phyloP scores from a whole-genome alignment of 2,888 invertebrate species.

The Ernsta delagoae region DNA sequence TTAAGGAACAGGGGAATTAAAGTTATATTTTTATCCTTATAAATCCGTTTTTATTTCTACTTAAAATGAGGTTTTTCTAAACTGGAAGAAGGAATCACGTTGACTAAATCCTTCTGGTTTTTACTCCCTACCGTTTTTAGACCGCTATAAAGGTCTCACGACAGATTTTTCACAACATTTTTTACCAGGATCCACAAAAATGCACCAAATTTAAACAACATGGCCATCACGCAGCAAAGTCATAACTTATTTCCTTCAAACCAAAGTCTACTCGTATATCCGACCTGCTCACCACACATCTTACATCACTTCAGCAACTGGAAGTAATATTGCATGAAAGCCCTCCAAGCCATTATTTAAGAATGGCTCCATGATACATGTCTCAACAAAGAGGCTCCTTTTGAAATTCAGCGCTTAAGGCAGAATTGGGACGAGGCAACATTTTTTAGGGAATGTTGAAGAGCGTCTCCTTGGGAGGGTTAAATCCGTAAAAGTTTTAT shows the following conservation, averaged over 20 bases:
- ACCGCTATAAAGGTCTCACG: neutral
- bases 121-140: too few species aligned
- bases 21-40: too few species aligned
- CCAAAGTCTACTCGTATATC: neutral
- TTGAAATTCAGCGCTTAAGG: slow-evolving; percentile 32
- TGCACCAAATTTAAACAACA: neutral
- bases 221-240: neutral
- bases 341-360: slow-evolving; percentile 26
- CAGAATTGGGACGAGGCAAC: slow-evolving; percentile 33
- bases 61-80: too few species aligned
- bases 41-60: too few species aligned
- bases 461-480: neutral
- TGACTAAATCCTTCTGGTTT: too few species aligned
- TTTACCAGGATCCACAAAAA: neutral
- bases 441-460: slow-evolving; percentile 26
- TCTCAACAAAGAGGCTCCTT: slow-evolving; percentile 18
- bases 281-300: neutral
- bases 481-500: neutral
- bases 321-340: slow-evolving; percentile 11
- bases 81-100: too few species aligned
- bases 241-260: neutral
- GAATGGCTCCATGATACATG: slow-evolving; percentile 27
- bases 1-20: too few species aligned
- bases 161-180: neutral
- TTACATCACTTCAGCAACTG: slow-evolving; percentile 4